Evolutionary conservation across 2,888 invertebrate species (phyloP), one percentile per base, ranked within the genome.

Genomic region (Lypha dubia): DNA sequence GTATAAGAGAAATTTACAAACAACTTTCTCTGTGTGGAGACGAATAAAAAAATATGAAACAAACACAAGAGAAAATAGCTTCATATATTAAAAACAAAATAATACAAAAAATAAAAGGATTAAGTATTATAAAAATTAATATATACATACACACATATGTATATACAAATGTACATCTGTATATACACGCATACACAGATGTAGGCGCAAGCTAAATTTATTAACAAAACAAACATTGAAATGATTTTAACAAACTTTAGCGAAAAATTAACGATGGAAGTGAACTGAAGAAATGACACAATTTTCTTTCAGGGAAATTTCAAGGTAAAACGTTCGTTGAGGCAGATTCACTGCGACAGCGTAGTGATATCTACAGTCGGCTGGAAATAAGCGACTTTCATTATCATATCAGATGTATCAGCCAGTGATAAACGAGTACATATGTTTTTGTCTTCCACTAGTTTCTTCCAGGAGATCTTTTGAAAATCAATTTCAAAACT

Each of bases 1-100:
- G 28, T 28, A 41, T 38, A 73, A 51, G 75, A 32, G 51, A 74
- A 63, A 51, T 53, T 53, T 49, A 35, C 56, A 67, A 49, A 13
- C 53, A 41, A 3, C 1, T 1, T 35, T 53, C 41, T 13, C n/a
- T 11, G 51, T n/a, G n/a, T n/a, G n/a, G n/a, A 38, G 35, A 38
- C 35, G n/a, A n/a, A n/a, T n/a, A n/a, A n/a, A n/a, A n/a, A n/a
- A n/a, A n/a, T n/a, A n/a, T n/a, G n/a, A n/a, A n/a, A 38, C 7
- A 38, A 38, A 38, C 35, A 7, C 35, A 38, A 38, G 35, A 38
- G n/a, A n/a, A n/a, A n/a, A n/a, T n/a, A n/a, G n/a, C n/a, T n/a
- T n/a, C n/a, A n/a, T n/a, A n/a, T n/a, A n/a, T 41, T 46, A 8
- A 60, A 28, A 46, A 13, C 28, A 28, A 28, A 28, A 28, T 28